Evolutionary conservation across 2,797 vertebrate species (phyloP).

Genomic region (Pipistrellus kuhlii): DNA sequence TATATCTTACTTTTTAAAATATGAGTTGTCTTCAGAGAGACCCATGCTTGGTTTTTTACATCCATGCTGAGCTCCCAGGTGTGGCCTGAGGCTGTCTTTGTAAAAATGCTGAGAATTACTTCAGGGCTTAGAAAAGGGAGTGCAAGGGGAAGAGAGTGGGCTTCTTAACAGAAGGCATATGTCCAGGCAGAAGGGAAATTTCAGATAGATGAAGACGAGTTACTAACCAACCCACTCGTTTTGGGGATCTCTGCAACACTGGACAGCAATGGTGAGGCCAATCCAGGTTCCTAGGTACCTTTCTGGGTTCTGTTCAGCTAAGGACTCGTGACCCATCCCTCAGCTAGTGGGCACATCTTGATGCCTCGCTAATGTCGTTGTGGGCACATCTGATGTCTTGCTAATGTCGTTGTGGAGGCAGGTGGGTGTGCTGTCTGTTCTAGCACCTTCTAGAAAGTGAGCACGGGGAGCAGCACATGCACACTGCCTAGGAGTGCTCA

Average conservation of each 20-base stretch:
- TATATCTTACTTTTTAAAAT: conserved; percentile 58
- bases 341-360: not conserved
- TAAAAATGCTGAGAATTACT: conserved; percentile 29
- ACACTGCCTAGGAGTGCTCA: not conserved
- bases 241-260: not conserved
- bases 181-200: not conserved
- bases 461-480: not conserved
- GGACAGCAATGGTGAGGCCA: not conserved
- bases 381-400: not conserved
- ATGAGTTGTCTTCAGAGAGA: conserved; percentile 54
- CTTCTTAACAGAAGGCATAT: not conserved
- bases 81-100: not conserved
- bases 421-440: not conserved
- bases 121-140: not conserved
- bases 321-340: not conserved
- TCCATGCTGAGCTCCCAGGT: conserved; percentile 14
- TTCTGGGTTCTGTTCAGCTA: not conserved
- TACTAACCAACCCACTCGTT: conserved; percentile 9
- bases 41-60: conserved; percentile 3
- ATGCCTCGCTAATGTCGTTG: not conserved
- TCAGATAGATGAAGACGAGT: not conserved
- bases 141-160: not conserved
- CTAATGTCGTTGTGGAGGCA: not conserved
- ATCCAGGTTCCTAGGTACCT: not conserved
- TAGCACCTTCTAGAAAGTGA: not conserved